A percentile compares a stretch with the other conserved stretches of the same genome.
Conservation (phyloP, 2,113 vertebrate species). For the Corvus hawaiiensis region DNA sequence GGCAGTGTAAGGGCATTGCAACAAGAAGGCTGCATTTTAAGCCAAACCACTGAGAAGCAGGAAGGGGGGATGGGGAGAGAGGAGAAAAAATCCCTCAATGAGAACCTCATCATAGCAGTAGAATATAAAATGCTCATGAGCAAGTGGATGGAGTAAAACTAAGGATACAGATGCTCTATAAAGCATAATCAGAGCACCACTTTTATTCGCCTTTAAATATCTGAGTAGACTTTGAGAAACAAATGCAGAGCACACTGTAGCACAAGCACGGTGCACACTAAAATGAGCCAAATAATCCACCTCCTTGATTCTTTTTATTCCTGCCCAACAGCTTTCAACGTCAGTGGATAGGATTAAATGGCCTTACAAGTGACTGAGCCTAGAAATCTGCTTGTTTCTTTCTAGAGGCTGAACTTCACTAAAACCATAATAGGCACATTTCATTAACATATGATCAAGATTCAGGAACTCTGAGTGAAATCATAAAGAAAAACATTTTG, state of each 20-base stretch:
- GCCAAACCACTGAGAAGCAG: neutral
- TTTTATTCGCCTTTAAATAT: neutral
- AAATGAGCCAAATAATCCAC: neutral
- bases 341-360: neutral
- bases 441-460: neutral
- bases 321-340: conserved; percentile 9
- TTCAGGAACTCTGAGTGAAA: neutral
- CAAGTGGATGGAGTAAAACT: accelerated
- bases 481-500: neutral
- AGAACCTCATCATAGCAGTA: neutral
- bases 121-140: neutral
- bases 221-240: neutral
- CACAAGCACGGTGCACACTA: neutral
- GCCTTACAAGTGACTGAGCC: neutral
- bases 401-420: neutral
- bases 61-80: neutral
- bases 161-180: neutral
- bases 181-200: neutral
- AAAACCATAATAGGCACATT: neutral
- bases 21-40: neutral
- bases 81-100: neutral
- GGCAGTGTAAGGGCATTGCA: neutral
- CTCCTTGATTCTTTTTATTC: neutral
- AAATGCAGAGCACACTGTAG: neutral
- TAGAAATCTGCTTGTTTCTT: neutral